Evolutionary conservation across 2,888 invertebrate species (phyloP).

Genomic region (Podotricha telesiphe): DNA sequence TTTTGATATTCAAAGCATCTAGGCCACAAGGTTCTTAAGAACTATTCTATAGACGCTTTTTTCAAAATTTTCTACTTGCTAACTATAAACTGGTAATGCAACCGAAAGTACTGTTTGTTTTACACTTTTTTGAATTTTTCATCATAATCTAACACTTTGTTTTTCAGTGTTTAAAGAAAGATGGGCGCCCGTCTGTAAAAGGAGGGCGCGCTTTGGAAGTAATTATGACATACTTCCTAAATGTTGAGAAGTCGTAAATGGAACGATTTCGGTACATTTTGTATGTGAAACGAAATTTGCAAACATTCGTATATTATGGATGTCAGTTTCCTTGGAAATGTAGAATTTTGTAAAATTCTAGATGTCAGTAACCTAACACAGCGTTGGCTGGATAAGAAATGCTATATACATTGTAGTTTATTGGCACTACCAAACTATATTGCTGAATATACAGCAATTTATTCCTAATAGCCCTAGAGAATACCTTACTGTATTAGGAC

Average conservation of each 20-base stretch:
- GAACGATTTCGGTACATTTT: constrained; percentile 32
- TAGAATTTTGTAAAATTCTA: constrained; percentile 5
- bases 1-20: constrained; percentile 31
- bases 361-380: not conserved
- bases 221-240: constrained; percentile 42
- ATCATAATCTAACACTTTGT: constrained; percentile 35
- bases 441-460: not conserved
- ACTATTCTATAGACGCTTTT: constrained; percentile 13
- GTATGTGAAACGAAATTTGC: constrained; percentile 14
- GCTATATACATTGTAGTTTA: not conserved
- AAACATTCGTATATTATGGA: not conserved
- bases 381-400: not conserved
- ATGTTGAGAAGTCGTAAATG: constrained; percentile 33
- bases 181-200: constrained; percentile 38
- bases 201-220: constrained; percentile 41
- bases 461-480: too few species aligned
- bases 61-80: constrained; percentile 19
- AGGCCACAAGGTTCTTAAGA: constrained; percentile 21
- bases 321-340: constrained; percentile 4
- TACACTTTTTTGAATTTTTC: constrained; percentile 34
- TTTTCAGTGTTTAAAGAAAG: constrained; percentile 38
- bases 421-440: not conserved
- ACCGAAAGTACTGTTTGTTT: constrained; percentile 29
- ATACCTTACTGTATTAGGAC: too few species aligned
- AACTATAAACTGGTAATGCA: constrained; percentile 29